Evolutionary conservation across 2,888 invertebrate species (phyloP).

Genomic region (Erebia palarica): DNA sequence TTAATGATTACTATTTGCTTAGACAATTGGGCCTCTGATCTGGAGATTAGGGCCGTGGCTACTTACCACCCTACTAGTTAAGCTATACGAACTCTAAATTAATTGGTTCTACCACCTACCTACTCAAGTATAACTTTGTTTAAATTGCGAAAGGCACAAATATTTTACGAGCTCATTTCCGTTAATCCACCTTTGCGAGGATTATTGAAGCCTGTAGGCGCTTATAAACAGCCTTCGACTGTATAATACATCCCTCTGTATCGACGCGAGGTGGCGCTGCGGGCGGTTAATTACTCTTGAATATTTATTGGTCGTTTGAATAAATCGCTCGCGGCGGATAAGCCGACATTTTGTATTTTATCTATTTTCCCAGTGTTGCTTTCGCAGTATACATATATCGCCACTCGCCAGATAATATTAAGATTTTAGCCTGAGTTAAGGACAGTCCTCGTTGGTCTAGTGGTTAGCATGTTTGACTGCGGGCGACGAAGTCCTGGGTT

Average conservation of each 20-base stretch:
- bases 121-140: background rate
- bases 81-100: too few species aligned
- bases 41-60: too few species aligned
- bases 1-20: too few species aligned
- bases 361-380: conserved; percentile 15
- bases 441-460: too few species aligned
- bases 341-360: conserved; percentile 69
- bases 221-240: conserved; percentile 45
- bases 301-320: conserved; percentile 81
- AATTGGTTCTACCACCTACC: too few species aligned
- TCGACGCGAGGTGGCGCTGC: conserved; percentile 54
- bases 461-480: too few species aligned
- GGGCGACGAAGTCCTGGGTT: too few species aligned
- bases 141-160: conserved; percentile 47
- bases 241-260: conserved; percentile 69
- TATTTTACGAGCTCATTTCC: conserved; percentile 46
- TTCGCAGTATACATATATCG: too few species aligned
- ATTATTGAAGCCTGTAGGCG: conserved; percentile 58
- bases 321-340: conserved; percentile 73
- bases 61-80: too few species aligned
- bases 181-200: conserved; percentile 72
- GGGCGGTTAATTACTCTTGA: conserved; percentile 77
- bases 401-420: background rate
- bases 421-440: too few species aligned
- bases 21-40: too few species aligned